Percentiles rank a stretch among this genome's conserved stretches.
Conservation (phyloP, 2,113 vertebrate genomes). For the Motacilla tschutschensis region DNA sequence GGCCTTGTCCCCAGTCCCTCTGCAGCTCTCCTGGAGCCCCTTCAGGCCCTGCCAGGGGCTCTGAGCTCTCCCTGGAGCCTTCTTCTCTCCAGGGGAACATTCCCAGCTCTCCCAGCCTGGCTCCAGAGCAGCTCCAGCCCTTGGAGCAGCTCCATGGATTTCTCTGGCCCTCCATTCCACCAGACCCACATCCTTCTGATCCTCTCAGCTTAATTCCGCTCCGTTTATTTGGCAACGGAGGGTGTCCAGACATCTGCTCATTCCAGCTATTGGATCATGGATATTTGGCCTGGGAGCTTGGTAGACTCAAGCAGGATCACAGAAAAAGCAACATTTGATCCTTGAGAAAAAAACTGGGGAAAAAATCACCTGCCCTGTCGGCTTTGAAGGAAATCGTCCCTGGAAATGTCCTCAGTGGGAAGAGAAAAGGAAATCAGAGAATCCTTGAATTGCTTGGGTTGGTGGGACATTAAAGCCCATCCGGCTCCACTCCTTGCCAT, state of each 20-base stretch:
- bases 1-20: background rate
- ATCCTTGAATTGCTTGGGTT: background rate
- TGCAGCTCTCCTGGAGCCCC: background rate
- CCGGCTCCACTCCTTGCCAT: too few relatives aligned
- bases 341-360: background rate
- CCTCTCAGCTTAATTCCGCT: background rate
- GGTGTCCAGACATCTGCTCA: background rate
- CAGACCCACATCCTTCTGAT: background rate
- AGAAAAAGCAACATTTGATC: background rate
- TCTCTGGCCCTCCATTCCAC: background rate
- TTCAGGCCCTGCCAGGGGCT: background rate
- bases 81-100: background rate
- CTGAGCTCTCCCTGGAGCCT: background rate
- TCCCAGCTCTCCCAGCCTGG: background rate
- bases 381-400: background rate
- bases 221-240: background rate
- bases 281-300: background rate
- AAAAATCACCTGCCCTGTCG: background rate
- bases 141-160: fast-evolving
- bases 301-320: background rate
- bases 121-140: background rate
- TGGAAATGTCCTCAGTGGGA: background rate
- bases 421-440: background rate
- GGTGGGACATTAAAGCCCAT: background rate
- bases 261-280: background rate